Conservation (phyloP, 2,797 vertebrate genomes). For the Gallinago solitaria region DNA sequence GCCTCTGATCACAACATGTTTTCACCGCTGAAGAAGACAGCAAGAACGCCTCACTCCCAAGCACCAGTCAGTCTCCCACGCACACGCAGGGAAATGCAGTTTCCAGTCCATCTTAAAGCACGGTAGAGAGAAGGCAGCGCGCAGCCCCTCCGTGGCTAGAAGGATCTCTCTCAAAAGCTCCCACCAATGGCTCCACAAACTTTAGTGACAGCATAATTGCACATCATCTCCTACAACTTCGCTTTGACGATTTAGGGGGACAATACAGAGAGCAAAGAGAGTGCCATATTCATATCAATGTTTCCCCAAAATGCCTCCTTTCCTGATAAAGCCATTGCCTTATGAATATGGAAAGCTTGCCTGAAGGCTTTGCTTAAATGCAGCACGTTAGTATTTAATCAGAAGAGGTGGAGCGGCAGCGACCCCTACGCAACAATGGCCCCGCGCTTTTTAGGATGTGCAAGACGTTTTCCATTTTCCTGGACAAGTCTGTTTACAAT, state of each 20-base stretch:
- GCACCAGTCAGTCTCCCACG: background rate
- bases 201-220: conserved; percentile 31
- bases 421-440: background rate
- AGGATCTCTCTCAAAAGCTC: background rate
- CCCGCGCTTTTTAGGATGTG: background rate
- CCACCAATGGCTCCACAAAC: background rate
- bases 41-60: rapidly evolving
- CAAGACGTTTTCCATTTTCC: conserved; percentile 15
- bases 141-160: background rate
- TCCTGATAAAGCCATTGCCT: background rate
- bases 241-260: background rate
- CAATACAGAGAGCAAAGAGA: conserved; percentile 24
- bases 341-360: conserved; percentile 52
- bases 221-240: conserved; percentile 10
- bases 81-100: rapidly evolving
- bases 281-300: conserved; percentile 39
- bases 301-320: conserved; percentile 23
- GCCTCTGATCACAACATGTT: background rate
- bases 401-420: background rate
- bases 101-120: background rate
- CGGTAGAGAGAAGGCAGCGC: background rate
- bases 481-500: conserved; percentile 34
- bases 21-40: background rate
- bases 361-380: conserved; percentile 11
- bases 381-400: background rate